Evolutionary conservation across 2,113 vertebrate genomes (phyloP), one percentile per base, ranked within the genome.

Genomic region (Pedionomus torquatus): DNA sequence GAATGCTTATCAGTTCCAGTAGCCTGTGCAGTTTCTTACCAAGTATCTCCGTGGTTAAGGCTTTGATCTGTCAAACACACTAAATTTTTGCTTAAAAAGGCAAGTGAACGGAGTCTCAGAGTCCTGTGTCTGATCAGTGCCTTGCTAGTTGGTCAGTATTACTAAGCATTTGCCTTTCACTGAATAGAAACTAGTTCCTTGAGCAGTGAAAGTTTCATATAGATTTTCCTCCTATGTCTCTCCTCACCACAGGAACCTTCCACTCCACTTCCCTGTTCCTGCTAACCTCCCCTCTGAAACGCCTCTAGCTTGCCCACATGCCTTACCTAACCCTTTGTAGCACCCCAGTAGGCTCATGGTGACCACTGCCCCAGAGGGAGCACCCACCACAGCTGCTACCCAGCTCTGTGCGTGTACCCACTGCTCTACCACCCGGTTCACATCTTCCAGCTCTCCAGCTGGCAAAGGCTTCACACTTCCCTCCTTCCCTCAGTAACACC

Each of bases 311-410:
- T 23, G 26, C 25, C 68, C 57, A 6, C 17, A 4, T 39, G 39
- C 54, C 44, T 35, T 14, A 20, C 37, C 11, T 13, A 43, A 10
- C 33, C 39, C 37, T n/a, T 33, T 30, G 48, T 8, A 51, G 44
- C 71, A 18, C 4, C 26, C 23, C 26, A 16, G 39, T 41, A 39
- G 13, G 0, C 17, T 69, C 9, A 2, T 9, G 31, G 20, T 24
- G 46, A 17, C 20, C 60, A 52, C 69, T 37, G 57, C 14, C 31
- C 14, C n/a, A 17, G 37, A 30, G 51, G 11, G 54, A 65, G 1
- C 31, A 49, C 7, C 71, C 54, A 25, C 2, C 0, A 0, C 48
- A 33, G 87, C 61, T n/a, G 46, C 57, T 65, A 69, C 55, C 57
- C 37, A 18, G 16, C 52, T 33, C 41, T 5, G 33, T 37, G 5